Evolutionary conservation across 1,140 invertebrate species (phyloP).

Genomic region (Aculops lycopersici): DNA sequence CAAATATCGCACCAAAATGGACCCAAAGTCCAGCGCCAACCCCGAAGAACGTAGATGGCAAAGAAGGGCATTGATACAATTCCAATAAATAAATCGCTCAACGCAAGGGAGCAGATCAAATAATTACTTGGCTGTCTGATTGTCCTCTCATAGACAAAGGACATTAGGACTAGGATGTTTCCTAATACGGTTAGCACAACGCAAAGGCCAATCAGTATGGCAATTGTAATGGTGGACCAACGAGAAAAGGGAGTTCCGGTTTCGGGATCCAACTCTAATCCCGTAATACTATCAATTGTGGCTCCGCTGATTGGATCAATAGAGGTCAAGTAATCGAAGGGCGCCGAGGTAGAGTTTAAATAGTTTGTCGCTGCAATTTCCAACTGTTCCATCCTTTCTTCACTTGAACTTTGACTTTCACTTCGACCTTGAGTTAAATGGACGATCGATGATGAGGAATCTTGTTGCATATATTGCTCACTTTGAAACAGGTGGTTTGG

Average conservation of each 20-base stretch:
- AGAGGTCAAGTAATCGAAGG: background rate
- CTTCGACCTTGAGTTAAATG: too few relatives aligned
- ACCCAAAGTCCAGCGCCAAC: slow-evolving; percentile 84
- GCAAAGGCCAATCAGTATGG: slow-evolving; percentile 49
- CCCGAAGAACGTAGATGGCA: slow-evolving; percentile 57
- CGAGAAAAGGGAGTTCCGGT: slow-evolving; percentile 32
- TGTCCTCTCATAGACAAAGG: slow-evolving; percentile 78
- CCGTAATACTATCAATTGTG: background rate
- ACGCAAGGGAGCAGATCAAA: slow-evolving; percentile 88
- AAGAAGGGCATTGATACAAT: slow-evolving; percentile 28
- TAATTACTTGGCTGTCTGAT: slow-evolving; percentile 97
- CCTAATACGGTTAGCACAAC: slow-evolving; percentile 71
- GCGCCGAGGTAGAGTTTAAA: too few relatives aligned
- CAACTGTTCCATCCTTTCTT: too few relatives aligned
- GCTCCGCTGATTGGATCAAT: background rate
- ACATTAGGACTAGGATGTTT: slow-evolving; percentile 76
- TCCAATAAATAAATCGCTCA: slow-evolving; percentile 92
- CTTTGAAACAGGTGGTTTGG: too few relatives aligned
- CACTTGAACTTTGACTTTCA: too few relatives aligned
- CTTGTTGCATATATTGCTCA: too few relatives aligned
- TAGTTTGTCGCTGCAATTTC: too few relatives aligned
- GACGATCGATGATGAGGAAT: too few relatives aligned
- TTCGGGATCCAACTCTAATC: background rate
- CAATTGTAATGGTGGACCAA: slow-evolving; percentile 69
- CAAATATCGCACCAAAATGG: slow-evolving; percentile 85